These are phyloP conservation scores for Drosophila quasianomalipes DNA, from an alignment of 2,888 invertebrate species.

Conservation along the genomic window DNA sequence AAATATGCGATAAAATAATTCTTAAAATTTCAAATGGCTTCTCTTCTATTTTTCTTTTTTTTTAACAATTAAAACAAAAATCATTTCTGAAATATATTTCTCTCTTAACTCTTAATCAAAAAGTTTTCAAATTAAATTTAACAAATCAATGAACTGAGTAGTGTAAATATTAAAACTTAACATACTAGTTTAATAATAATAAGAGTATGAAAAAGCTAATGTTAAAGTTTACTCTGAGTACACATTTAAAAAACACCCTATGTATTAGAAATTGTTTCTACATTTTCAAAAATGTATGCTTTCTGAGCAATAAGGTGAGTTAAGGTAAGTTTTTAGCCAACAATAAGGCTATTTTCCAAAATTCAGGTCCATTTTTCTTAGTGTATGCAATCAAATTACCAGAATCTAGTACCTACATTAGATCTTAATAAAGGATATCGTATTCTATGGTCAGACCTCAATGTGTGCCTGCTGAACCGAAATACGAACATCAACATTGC, in stretches of 20 bases:
- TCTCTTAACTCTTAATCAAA: neutral
- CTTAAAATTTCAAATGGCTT: neutral
- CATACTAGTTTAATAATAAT: no score
- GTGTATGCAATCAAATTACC: neutral
- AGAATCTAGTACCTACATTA: neutral
- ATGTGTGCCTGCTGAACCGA: neutral
- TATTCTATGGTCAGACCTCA: neutral
- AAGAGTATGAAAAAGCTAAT: no score
- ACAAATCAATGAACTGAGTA: neutral
- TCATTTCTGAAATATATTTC: neutral
- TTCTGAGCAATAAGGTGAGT: neutral
- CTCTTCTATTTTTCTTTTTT: neutral
- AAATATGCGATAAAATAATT: neutral
- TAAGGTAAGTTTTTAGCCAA: neutral
- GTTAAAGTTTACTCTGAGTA: no score
- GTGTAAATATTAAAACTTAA: neutral
- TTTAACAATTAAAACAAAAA: neutral
- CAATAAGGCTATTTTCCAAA: neutral
- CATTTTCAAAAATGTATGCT: no score
- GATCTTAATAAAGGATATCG: neutral
- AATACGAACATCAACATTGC: neutral
- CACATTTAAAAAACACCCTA: no score
- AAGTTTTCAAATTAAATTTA: neutral
- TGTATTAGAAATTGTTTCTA: no score
- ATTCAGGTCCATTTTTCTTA: fast-evolving